Percentiles rank a stretch among this genome's conserved stretches.
phyloP scores from a whole-genome alignment of 1,140 invertebrate species.

The Holotrichia oblita region DNA sequence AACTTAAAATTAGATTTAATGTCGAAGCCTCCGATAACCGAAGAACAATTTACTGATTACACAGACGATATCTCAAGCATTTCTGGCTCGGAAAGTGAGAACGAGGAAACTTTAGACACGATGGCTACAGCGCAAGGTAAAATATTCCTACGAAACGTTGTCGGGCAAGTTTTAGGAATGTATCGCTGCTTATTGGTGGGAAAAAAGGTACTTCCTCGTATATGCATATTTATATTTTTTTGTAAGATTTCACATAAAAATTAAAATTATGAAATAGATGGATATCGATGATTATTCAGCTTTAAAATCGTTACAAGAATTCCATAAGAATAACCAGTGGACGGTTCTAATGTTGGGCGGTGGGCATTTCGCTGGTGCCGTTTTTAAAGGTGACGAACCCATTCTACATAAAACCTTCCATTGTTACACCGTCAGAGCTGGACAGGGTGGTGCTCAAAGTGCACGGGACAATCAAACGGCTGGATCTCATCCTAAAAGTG shows the following conservation, averaged over 20 bases:
- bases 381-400: constrained; percentile 75
- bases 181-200: constrained; percentile 75
- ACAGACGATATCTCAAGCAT: constrained; percentile 79
- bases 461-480: constrained; percentile 74
- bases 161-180: constrained; percentile 75
- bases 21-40: constrained; percentile 66
- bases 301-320: constrained; percentile 45
- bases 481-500: constrained; percentile 75
- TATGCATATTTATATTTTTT: constrained; percentile 48
- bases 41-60: constrained; percentile 62
- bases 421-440: constrained; percentile 84
- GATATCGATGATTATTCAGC: constrained; percentile 26
- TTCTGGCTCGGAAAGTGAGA: constrained; percentile 74
- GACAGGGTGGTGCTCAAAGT: constrained; percentile 83
- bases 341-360: constrained; percentile 84
- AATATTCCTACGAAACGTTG: constrained; percentile 75
- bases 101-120: constrained; percentile 65
- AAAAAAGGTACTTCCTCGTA: constrained; percentile 68
- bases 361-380: constrained; percentile 86
- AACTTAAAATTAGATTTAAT: constrained; percentile 74
- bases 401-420: constrained; percentile 88
- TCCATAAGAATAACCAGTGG: constrained; percentile 63
- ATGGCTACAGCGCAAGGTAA: constrained; percentile 72
- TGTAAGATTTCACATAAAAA: neutral
- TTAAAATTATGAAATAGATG: neutral